Evolutionary conservation across 2,888 invertebrate species (phyloP), one percentile per base, ranked within the genome.

Genomic region (Daptonema setosum): DNA sequence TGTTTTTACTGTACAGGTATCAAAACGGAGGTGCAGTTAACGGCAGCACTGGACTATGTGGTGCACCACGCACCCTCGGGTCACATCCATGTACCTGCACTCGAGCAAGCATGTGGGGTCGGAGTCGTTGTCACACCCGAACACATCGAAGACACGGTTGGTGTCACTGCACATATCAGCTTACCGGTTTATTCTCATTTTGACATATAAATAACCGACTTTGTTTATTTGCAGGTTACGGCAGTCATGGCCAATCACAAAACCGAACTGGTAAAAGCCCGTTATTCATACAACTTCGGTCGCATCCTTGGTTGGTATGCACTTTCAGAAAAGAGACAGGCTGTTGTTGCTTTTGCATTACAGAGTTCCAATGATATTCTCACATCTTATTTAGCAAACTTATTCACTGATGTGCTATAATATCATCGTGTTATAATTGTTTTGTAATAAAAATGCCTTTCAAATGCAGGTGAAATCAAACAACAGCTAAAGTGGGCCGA

Each of bases 401-500:
- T n/a, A n/a, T n/a, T n/a, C n/a, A n/a, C n/a, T n/a, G n/a, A n/a
- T n/a, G n/a, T n/a, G n/a, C n/a, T n/a, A n/a, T n/a, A n/a, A n/a
- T n/a, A n/a, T n/a, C n/a, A n/a, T n/a, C n/a, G n/a, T n/a, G n/a
- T n/a, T n/a, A n/a, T n/a, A n/a, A n/a, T n/a, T n/a, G n/a, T n/a
- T n/a, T n/a, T n/a, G n/a, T n/a, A n/a, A n/a, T n/a, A n/a, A n/a
- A n/a, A n/a, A n/a, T n/a, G n/a, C n/a, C n/a, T n/a, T n/a, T n/a
- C n/a, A n/a, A n/a, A n/a, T 86, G 90, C 45, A 45, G 45, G 45
- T 3, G 45, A 45, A 5, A 22, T 45, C 45, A 45, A 45, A 22
- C 11, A 45, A 22, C 3, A 5, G 45, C 45, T 93, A 56, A 80
- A 81, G 62, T 97, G 93, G 91, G 95, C 91, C 54, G 93, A 97